Evolutionary conservation across 1,140 invertebrate species (phyloP), one percentile per base, ranked within the genome.

Genomic region (Zaprionus lachaisei): DNA sequence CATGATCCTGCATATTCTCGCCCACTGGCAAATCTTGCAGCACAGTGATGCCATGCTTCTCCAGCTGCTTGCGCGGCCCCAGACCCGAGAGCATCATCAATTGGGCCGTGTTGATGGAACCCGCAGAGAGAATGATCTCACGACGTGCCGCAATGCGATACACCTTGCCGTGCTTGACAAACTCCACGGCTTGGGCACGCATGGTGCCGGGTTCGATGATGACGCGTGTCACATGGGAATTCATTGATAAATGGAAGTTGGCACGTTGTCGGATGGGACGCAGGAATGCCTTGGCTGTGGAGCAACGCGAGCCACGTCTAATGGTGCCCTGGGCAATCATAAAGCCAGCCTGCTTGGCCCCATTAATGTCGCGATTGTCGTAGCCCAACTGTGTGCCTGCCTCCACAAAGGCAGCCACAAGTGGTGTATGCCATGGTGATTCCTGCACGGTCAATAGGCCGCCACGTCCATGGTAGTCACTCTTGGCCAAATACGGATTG

Each of bases 301-400:
- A 98, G 92, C 98, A 99, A 56, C 98, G 94, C 0, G 95, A 96
- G 0, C 98, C 97, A 54, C 96, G 93, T 74, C 97, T 92, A 20
- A 98, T 97, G 0, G 98, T 99, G 6, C 96, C 98, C 94, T 98
- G 97, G 4, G 97, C 96, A 44, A 97, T 96, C 96, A 97, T 97
- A 72, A 98, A 98, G 5, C 97, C 97, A 1, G 96, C 96, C 93
- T 97, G 96, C 2, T 94, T 92, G 67, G 96, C 96, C 34, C 97
- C 96, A 94, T 98, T 98, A 11, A 98, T 97, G 86, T 98, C 97
- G 55, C 96, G 94, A 83, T 96, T 97, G 70, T 96, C 95, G 87
- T 98, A 99, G 14, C 98, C 98, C 41, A 98, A 94, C 93, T 98
- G 96, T 14, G 95, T 94, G 0, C 97, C 98, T 0, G 97, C 96